Conservation (phyloP, 53 echinoderm and acorn worm genomes). For the Zoroaster sp. region DNA sequence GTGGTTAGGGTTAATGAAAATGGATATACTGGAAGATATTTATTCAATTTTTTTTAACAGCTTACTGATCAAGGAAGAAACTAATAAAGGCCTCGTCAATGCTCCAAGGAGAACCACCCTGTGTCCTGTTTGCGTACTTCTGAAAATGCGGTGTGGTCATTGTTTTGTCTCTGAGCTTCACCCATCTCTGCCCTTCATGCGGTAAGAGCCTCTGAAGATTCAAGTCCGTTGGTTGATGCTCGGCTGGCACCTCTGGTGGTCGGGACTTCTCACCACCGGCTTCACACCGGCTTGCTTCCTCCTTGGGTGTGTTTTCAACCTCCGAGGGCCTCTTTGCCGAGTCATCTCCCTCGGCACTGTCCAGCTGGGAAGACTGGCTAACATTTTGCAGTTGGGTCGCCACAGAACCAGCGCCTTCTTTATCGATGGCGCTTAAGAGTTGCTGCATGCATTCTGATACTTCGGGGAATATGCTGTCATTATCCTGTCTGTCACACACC, state of each 20-base stretch:
- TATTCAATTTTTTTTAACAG: background rate
- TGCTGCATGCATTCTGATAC: background rate
- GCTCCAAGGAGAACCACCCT: background rate
- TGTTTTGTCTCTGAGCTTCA: conserved; percentile 8
- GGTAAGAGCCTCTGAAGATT: conserved; percentile 2
- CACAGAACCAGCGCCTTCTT: background rate
- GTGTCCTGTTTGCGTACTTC: background rate
- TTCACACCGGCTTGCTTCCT: background rate
- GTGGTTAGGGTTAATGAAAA: no score
- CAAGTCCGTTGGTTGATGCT: background rate
- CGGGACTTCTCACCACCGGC: background rate
- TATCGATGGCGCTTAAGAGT: background rate
- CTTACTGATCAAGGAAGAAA: conserved; percentile 44
- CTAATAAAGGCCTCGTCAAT: conserved; percentile 41
- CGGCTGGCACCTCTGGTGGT: background rate
- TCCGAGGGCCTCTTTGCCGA: background rate
- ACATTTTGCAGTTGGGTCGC: background rate
- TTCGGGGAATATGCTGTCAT: background rate
- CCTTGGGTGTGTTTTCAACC: background rate
- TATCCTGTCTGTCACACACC: background rate
- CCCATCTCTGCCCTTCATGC: conserved; percentile 27
- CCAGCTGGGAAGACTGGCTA: background rate
- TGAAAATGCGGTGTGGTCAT: background rate
- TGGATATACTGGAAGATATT: background rate
- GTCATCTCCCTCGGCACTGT: background rate